Conservation (phyloP, 1,140 invertebrate species). For the Drosophila mayri region DNA sequence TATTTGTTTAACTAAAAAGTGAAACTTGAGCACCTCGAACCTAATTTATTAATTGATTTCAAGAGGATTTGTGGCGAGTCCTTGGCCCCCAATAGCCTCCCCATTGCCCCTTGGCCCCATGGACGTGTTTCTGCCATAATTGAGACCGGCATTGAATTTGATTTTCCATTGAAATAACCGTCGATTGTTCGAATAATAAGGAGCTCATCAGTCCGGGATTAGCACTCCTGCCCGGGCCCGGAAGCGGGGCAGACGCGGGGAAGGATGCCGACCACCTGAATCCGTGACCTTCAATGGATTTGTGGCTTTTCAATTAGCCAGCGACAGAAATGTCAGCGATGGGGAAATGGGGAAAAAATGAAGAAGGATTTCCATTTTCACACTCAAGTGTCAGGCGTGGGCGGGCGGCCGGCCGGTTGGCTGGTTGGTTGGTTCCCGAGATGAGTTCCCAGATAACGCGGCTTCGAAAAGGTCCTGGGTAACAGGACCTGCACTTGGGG, state of each 20-base stretch:
- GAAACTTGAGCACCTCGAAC: not conserved
- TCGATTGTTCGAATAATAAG: conserved; percentile 20
- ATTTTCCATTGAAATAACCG: conserved; percentile 16
- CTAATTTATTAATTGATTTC: conserved; percentile 16
- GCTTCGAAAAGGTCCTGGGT: conserved; percentile 4
- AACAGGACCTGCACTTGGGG: not conserved
- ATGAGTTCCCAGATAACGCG: conserved; percentile 21
- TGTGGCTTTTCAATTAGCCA: conserved; percentile 41
- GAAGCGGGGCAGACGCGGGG: conserved; percentile 1
- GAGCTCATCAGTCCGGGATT: conserved; percentile 14
- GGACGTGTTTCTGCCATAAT: conserved; percentile 4
- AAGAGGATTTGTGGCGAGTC: not conserved
- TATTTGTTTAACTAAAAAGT: too few relatives aligned
- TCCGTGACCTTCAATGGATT: conserved; percentile 27
- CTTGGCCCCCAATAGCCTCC: not conserved
- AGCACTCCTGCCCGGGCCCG: not conserved
- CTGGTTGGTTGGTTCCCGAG: not conserved
- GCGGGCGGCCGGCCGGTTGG: not conserved
- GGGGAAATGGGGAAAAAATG: conserved; percentile 3
- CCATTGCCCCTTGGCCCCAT: not conserved
- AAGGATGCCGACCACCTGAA: not conserved
- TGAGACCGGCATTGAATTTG: conserved; percentile 1
- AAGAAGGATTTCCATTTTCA: conserved; percentile 36
- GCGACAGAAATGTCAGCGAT: conserved; percentile 23
- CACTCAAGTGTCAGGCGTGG: conserved; percentile 33